Conservation (phyloP, 2,797 vertebrate species). For the Manis javanica region DNA sequence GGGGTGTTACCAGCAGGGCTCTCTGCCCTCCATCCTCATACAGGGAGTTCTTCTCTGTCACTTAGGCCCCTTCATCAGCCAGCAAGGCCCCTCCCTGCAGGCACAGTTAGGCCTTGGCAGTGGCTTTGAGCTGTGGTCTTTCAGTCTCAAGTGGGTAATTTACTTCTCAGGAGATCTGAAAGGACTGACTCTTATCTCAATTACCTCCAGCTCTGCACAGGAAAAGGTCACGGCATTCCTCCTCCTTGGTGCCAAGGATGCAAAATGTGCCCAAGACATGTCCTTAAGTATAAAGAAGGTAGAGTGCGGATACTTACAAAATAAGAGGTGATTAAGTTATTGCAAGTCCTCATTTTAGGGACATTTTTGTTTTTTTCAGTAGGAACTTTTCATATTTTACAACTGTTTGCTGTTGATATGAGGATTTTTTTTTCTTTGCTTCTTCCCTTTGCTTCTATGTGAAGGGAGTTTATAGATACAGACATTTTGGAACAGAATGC, state of each 20-base stretch:
- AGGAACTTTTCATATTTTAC: background rate
- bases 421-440: background rate
- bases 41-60: background rate
- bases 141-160: constrained; percentile 36
- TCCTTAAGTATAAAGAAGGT: constrained; percentile 22
- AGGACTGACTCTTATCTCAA: background rate
- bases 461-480: constrained; percentile 16
- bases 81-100: background rate
- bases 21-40: background rate
- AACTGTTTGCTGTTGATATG: background rate
- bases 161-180: constrained; percentile 25
- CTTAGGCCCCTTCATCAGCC: background rate
- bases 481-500: constrained; percentile 37
- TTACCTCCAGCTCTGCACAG: background rate
- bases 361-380: background rate
- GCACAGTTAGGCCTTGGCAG: background rate
- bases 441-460: background rate
- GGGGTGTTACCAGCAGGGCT: background rate
- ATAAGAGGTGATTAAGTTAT: background rate
- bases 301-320: background rate
- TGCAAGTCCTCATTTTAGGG: background rate
- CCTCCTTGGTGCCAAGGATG: background rate
- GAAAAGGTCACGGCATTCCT: background rate
- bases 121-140: background rate
- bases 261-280: background rate